These are phyloP conservation scores for Scaeva pyrastri DNA, from an alignment of 2,888 invertebrate genomes.

Conservation along the genomic window DNA sequence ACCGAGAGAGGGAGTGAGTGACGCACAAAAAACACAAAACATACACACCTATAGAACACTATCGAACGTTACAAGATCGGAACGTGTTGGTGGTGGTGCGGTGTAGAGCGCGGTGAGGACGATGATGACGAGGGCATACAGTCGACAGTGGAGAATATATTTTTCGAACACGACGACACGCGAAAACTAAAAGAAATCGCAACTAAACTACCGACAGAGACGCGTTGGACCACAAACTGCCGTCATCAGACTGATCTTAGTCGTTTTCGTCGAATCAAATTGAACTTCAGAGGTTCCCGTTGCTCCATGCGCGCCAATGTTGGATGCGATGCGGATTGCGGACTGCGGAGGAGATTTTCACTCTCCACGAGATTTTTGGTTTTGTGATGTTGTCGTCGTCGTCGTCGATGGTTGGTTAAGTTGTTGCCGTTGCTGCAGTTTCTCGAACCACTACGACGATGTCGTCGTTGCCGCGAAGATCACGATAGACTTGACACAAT, in stretches of 20 bases:
- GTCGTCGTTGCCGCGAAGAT: too few species aligned
- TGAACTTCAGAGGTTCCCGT: constrained; percentile 27
- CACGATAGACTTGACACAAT: background rate
- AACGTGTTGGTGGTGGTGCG: background rate
- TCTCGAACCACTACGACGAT: background rate
- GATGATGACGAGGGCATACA: background rate
- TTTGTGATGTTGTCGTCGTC: background rate
- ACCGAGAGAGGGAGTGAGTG: background rate
- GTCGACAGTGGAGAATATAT: background rate
- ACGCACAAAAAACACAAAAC: constrained; percentile 16
- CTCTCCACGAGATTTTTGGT: constrained; percentile 57
- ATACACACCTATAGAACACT: constrained; percentile 31
- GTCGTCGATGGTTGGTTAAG: constrained; percentile 1
- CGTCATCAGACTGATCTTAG: constrained; percentile 62
- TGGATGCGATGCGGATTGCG: constrained; percentile 39
- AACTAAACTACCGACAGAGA: constrained; percentile 24
- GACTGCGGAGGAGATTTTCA: constrained; percentile 62
- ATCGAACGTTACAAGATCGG: constrained; percentile 29
- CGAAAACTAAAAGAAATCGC: constrained; percentile 35
- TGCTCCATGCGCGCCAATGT: constrained; percentile 67
- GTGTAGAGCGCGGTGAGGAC: too few species aligned
- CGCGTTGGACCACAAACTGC: constrained; percentile 60
- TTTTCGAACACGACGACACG: constrained; percentile 36
- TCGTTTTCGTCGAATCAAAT: constrained; percentile 41
- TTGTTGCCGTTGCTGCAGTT: constrained; percentile 23